phyloP scores from a whole-genome alignment of 2,113 vertebrate genomes.

The Hyla sarda region DNA sequence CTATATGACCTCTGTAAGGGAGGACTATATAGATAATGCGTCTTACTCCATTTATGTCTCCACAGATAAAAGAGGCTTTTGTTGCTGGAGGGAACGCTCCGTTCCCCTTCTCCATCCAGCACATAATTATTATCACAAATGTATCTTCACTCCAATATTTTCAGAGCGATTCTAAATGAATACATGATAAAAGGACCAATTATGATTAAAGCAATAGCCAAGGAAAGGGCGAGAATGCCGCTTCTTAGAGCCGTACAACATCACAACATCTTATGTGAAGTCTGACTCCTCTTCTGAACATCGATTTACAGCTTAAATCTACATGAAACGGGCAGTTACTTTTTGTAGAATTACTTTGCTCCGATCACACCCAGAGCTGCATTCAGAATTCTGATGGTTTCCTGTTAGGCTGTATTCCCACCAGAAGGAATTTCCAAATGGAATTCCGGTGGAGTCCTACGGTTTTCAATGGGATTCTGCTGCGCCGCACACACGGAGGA shows the following conservation, averaged over 20 bases:
- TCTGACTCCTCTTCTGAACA: background rate
- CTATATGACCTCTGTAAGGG: conserved; percentile 3
- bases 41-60: background rate
- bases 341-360: too few species aligned
- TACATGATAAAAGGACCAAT: conserved; percentile 10
- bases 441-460: too few species aligned
- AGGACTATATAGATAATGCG: conserved; percentile 11
- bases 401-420: background rate
- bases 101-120: background rate
- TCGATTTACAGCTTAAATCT: background rate
- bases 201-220: background rate
- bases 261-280: background rate
- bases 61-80: background rate
- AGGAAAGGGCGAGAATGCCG: background rate
- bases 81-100: background rate
- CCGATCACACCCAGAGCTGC: background rate
- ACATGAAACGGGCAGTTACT: background rate
- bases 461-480: too few species aligned
- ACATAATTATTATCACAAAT: conserved; percentile 17
- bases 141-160: background rate
- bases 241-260: background rate
- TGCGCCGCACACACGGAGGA: too few species aligned
- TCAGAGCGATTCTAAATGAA: background rate
- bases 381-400: background rate
- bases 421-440: too few species aligned